Evolutionary conservation across 2,888 invertebrate species (phyloP).

Genomic region (Drosophila anceps): DNA sequence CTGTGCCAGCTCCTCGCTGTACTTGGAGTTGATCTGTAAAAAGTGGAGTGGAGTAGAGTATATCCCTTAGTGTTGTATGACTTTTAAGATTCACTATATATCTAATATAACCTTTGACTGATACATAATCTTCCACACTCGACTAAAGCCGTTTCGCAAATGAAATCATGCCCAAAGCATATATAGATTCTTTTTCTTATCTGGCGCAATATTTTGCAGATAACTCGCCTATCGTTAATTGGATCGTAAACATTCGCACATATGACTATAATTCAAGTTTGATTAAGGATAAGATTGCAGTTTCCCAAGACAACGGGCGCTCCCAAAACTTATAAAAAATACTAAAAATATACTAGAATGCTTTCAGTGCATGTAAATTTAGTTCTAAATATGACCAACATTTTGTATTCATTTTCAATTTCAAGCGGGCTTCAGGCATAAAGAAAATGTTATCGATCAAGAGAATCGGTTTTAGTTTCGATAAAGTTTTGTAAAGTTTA

Average conservation of each 20-base stretch:
- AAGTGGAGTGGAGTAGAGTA: background rate
- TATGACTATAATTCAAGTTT: constrained; percentile 48
- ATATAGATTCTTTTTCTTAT: constrained; percentile 47
- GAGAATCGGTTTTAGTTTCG: background rate
- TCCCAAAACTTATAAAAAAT: background rate
- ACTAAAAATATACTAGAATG: background rate
- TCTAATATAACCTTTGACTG: constrained; percentile 57
- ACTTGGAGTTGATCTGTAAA: constrained; percentile 97
- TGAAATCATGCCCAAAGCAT: constrained; percentile 40
- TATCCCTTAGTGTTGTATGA: constrained; percentile 1
- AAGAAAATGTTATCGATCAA: background rate
- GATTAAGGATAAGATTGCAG: constrained; percentile 71
- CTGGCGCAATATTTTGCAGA: constrained; percentile 49
- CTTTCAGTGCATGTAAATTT: background rate
- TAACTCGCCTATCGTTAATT: constrained; percentile 64
- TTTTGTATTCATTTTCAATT: background rate
- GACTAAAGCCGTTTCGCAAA: constrained; percentile 45
- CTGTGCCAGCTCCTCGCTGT: constrained; percentile 96
- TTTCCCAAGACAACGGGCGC: constrained; percentile 9
- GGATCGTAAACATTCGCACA: constrained; percentile 42
- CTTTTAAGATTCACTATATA: background rate
- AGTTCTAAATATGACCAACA: background rate
- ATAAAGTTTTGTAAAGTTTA: background rate
- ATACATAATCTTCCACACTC: constrained; percentile 41
- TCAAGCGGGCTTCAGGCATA: background rate